Conservation (phyloP, 2,113 vertebrate species). For the Sinosuthora webbiana region DNA sequence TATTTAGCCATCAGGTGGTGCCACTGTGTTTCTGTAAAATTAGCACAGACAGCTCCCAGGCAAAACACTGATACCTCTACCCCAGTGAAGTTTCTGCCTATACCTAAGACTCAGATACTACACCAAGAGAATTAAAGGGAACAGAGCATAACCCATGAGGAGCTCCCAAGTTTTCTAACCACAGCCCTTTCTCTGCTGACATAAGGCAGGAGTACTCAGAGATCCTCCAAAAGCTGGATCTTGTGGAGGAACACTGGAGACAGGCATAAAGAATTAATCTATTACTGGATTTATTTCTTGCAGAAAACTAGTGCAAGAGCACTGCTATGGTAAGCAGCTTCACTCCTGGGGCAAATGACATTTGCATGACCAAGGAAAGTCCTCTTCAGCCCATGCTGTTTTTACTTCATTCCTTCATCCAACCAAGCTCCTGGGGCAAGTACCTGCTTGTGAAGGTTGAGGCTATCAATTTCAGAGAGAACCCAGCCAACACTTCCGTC, state of each 20-base stretch:
- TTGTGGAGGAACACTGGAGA: neutral
- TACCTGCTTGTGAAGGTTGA: constrained; percentile 96
- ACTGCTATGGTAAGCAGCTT: neutral
- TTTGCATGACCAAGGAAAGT: neutral
- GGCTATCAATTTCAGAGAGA: constrained; percentile 93
- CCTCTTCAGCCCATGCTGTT: neutral
- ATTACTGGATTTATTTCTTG: neutral
- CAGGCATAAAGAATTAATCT: neutral
- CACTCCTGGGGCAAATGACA: neutral
- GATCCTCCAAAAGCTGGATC: neutral
- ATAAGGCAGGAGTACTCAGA: neutral
- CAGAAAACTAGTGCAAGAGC: neutral
- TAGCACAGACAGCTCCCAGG: neutral
- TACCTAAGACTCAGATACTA: neutral
- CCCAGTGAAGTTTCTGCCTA: neutral
- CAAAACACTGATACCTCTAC: neutral
- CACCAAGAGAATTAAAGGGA: neutral
- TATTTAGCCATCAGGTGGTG: constrained; percentile 29
- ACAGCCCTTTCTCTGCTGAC: neutral
- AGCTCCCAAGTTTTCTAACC: neutral
- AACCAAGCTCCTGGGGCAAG: neutral
- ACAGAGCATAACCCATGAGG: neutral
- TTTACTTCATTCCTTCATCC: neutral
- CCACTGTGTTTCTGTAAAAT: neutral
- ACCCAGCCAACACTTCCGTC: constrained; percentile 99